Percentiles rank a stretch among this genome's conserved stretches.
These are phyloP conservation scores for Stichodactyla mertensii DNA, from an alignment of 64 coral and sea anemone species.

Conservation along the genomic window DNA sequence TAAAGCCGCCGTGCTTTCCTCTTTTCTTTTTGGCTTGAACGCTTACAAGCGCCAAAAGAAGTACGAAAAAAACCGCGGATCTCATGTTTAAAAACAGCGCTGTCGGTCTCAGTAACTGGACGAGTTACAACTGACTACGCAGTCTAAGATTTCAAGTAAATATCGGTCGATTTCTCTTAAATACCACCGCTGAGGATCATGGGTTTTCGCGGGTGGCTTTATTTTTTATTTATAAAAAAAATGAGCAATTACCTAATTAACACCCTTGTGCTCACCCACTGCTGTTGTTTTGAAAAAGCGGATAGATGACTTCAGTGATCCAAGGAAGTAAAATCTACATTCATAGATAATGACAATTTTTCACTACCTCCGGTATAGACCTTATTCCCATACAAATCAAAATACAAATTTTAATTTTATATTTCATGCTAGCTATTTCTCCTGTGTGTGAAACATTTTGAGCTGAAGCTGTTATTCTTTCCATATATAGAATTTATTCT, in stretches of 20 bases:
- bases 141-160: background rate
- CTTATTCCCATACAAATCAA: too few relatives aligned
- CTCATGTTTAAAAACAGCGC: background rate
- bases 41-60: background rate
- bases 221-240: constrained; percentile 1
- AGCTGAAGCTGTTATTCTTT: too few relatives aligned
- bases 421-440: too few relatives aligned
- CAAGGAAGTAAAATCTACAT: too few relatives aligned
- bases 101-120: background rate
- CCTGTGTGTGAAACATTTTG: too few relatives aligned
- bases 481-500: too few relatives aligned
- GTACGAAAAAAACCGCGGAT: background rate
- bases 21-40: constrained; percentile 16
- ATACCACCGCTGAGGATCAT: background rate
- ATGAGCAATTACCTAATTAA: background rate
- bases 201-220: background rate
- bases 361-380: too few relatives aligned
- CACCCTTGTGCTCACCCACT: background rate
- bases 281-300: too few relatives aligned
- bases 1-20: background rate
- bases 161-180: background rate
- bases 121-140: background rate
- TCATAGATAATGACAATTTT: too few relatives aligned
- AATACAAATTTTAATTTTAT: too few relatives aligned
- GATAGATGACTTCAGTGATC: too few relatives aligned